Evolutionary conservation across 2,888 invertebrate genomes (phyloP).

Genomic region (Oeneis ivallda): DNA sequence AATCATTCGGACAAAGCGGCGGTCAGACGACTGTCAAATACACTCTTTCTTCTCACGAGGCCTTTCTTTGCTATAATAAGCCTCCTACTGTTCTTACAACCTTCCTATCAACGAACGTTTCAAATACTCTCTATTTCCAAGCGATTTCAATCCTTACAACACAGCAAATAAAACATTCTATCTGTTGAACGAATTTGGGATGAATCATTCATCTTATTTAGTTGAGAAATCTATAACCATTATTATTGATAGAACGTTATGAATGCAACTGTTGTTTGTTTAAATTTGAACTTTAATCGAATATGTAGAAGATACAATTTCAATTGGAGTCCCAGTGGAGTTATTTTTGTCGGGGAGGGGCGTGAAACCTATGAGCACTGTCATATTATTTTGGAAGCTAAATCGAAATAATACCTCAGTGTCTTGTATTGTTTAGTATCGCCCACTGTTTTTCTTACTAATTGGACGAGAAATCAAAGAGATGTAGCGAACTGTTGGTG

Average conservation of each 20-base stretch:
- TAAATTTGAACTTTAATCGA: slow-evolving; percentile 17
- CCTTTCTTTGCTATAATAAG: slow-evolving; percentile 48
- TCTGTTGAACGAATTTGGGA: background rate
- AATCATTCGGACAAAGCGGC: slow-evolving; percentile 47
- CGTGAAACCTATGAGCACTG: slow-evolving; percentile 32
- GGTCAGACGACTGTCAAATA: slow-evolving; percentile 48
- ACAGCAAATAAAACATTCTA: background rate
- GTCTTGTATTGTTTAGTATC: slow-evolving; percentile 61
- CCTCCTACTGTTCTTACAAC: slow-evolving; percentile 48
- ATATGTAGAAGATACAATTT: slow-evolving; percentile 1
- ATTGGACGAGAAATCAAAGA: slow-evolving; percentile 74
- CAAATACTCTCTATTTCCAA: background rate
- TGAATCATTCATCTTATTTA: slow-evolving; percentile 12
- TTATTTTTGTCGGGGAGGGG: slow-evolving; percentile 11
- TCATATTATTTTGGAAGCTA: slow-evolving; percentile 51
- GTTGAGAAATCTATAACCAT: slow-evolving; percentile 11
- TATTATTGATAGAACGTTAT: slow-evolving; percentile 2
- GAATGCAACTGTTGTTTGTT: background rate
- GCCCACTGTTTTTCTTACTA: slow-evolving; percentile 73
- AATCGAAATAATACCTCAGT: slow-evolving; percentile 70
- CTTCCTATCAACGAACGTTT: slow-evolving; percentile 1
- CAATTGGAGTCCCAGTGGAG: background rate
- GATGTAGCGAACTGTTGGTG: slow-evolving; percentile 34
- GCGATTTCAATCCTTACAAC: background rate
- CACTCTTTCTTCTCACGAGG: slow-evolving; percentile 50